Evolutionary conservation across 2,888 invertebrate species (phyloP).

Genomic region (Acleris cristana): DNA sequence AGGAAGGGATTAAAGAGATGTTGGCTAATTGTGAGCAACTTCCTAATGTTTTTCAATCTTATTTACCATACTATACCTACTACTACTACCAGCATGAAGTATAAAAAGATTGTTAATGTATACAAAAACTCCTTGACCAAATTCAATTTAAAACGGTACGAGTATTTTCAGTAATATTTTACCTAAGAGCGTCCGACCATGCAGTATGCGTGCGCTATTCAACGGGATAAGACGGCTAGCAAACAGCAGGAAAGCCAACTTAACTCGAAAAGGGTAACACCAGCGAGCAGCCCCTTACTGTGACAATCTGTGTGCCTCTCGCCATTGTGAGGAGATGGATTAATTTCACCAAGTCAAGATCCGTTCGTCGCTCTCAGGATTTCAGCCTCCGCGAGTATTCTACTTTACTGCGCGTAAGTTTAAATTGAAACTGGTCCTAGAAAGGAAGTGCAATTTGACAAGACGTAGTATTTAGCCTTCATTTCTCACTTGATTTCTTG

Average conservation of each 20-base stretch:
- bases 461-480: conserved; percentile 65
- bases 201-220: no score
- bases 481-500: conserved; percentile 39
- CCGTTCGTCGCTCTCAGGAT: conserved; percentile 68
- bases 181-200: no score
- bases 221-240: not conserved
- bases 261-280: not conserved
- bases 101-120: no score
- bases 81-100: no score
- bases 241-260: not conserved
- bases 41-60: no score
- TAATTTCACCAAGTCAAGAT: conserved; percentile 76
- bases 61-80: no score
- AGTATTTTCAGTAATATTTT: no score
- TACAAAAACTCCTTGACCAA: no score
- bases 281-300: conserved; percentile 10
- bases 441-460: conserved; percentile 69
- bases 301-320: conserved; percentile 10
- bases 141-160: no score
- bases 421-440: conserved; percentile 70
- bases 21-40: no score
- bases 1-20: no score
- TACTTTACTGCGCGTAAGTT: conserved; percentile 71
- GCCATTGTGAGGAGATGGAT: conserved; percentile 71
- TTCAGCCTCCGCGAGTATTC: conserved; percentile 68